Evolutionary conservation across 2,797 vertebrate species (phyloP).

Genomic region (Okamejei kenojei): DNA sequence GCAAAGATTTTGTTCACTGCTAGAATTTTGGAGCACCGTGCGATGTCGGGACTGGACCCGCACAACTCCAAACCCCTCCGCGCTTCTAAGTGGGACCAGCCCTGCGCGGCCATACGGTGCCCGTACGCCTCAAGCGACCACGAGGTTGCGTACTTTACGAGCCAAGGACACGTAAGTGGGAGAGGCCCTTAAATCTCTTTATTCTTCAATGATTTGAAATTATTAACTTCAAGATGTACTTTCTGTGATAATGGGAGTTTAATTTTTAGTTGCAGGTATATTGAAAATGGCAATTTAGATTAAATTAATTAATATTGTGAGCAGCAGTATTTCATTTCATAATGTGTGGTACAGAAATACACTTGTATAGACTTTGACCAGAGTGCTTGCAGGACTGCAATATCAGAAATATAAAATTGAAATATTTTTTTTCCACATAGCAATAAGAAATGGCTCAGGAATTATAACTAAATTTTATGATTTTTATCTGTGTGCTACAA

Average conservation of each 20-base stretch:
- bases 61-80: too few species aligned
- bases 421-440: neutral
- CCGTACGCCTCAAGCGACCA: too few species aligned
- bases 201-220: neutral
- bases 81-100: too few species aligned
- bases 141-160: too few species aligned
- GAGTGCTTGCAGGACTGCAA: neutral
- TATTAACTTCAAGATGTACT: constrained; percentile 1
- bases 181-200: too few species aligned
- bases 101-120: too few species aligned
- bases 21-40: too few species aligned
- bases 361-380: neutral
- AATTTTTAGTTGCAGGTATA: neutral
- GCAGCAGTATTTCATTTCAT: neutral
- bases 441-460: neutral
- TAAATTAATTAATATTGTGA: neutral
- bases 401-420: neutral
- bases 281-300: neutral
- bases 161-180: too few species aligned
- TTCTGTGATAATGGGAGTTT: neutral
- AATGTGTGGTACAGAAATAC: neutral
- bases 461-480: neutral
- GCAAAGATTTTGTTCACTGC: too few species aligned
- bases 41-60: too few species aligned
- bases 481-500: neutral